Percentiles rank a stretch among this genome's conserved stretches.
phyloP scores from a whole-genome alignment of 2,797 vertebrate species.

The Anguilla marmorata region DNA sequence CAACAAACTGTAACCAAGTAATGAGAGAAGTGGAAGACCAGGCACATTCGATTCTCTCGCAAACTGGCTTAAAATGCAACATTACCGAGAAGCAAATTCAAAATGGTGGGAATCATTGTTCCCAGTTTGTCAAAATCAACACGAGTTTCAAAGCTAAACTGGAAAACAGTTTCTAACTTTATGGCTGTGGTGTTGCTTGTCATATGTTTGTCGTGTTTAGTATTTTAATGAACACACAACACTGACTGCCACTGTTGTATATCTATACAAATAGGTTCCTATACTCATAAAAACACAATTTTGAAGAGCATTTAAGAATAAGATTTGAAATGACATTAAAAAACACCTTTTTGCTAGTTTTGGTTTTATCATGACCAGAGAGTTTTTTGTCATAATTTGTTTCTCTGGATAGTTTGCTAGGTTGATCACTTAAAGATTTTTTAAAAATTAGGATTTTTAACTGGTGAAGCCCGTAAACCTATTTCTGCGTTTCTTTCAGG shows the following conservation, averaged over 20 bases:
- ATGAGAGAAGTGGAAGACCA: background rate
- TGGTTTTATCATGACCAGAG: background rate
- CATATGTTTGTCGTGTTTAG: background rate
- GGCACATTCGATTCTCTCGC: background rate
- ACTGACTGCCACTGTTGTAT: background rate
- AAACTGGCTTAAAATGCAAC: background rate
- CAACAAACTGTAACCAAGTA: background rate
- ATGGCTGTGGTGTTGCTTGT: background rate
- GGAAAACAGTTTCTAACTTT: background rate
- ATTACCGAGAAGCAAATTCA: background rate
- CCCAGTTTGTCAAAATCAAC: background rate
- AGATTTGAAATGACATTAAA: background rate
- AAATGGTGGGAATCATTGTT: background rate
- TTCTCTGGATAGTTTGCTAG: background rate
- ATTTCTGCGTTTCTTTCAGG: conserved; percentile 66
- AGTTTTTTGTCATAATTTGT: background rate
- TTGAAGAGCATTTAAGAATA: background rate
- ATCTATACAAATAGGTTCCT: background rate
- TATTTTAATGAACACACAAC: background rate
- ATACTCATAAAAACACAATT: background rate
- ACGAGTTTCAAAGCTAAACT: background rate
- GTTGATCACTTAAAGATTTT: background rate
- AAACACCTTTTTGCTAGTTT: background rate
- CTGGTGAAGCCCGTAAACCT: background rate
- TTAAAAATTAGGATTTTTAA: background rate